These are phyloP conservation scores for Porphyrio hochstetteri DNA, from an alignment of 2,113 vertebrate species.

Conservation along the genomic window DNA sequence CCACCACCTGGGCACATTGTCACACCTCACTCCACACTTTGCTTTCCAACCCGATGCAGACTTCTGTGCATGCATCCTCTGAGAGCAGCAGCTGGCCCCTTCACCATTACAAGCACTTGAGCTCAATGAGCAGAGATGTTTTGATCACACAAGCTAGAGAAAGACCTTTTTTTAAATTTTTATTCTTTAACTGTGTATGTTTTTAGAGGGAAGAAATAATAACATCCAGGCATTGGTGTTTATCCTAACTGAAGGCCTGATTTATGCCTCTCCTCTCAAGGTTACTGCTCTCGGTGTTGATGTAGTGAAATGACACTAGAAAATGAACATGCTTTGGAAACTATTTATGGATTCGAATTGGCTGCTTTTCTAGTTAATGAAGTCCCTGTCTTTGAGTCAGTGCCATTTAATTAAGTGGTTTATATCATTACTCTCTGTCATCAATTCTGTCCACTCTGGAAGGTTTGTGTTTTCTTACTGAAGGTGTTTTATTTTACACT, in stretches of 20 bases:
- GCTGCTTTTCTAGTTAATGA: conserved; percentile 13
- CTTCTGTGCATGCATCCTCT: background rate
- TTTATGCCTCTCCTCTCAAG: background rate
- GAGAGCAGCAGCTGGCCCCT: background rate
- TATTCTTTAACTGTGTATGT: accelerated
- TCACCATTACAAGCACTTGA: background rate
- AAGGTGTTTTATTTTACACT: background rate
- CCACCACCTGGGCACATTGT: accelerated
- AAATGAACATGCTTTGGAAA: background rate
- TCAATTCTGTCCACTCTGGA: conserved; percentile 30
- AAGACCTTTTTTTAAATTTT: background rate
- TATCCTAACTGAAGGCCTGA: background rate
- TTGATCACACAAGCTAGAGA: background rate
- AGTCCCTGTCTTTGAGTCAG: conserved; percentile 34
- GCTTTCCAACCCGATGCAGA: background rate
- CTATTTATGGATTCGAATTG: conserved; percentile 43
- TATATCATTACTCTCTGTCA: conserved; percentile 54
- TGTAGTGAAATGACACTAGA: background rate
- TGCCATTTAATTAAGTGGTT: conserved; percentile 56
- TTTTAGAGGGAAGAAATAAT: background rate
- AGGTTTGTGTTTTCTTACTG: background rate
- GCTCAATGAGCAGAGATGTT: background rate
- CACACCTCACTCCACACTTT: accelerated
- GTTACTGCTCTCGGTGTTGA: background rate
- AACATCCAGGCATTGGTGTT: background rate